Percentiles rank a stretch among this genome's conserved stretches.
Evolutionary conservation across 2,797 vertebrate genomes (phyloP).

Genomic region (Synanceia verrucosa): DNA sequence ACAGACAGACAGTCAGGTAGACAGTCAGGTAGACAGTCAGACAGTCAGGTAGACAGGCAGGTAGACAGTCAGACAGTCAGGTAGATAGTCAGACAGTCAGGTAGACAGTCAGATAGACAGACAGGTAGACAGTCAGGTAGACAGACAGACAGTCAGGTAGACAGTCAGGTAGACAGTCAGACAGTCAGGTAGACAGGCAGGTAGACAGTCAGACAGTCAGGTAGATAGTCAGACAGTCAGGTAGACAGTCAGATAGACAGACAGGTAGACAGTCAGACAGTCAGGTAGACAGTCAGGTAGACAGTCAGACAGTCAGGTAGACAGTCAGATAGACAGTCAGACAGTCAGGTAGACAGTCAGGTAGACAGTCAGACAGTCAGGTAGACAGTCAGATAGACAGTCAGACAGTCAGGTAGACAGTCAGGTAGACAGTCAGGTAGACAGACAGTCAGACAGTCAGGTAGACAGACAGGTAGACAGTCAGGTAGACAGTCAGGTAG

Average conservation of each 20-base stretch:
- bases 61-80: slow-evolving; percentile 82
- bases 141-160: background rate
- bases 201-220: background rate
- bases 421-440: accelerated
- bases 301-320: no score
- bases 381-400: background rate
- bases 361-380: background rate
- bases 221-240: no score
- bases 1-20: background rate
- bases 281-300: slow-evolving; percentile 4
- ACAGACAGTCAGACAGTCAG: background rate
- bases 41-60: background rate
- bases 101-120: background rate
- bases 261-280: background rate
- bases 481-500: background rate
- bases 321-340: background rate
- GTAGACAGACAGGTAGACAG: background rate
- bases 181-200: accelerated
- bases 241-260: no score
- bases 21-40: background rate
- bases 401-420: accelerated
- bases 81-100: background rate
- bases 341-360: slow-evolving; percentile 11
- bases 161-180: no score
- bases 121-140: background rate